Evolutionary conservation across 2,888 invertebrate genomes (phyloP).

Genomic region (Microchrysa polita): DNA sequence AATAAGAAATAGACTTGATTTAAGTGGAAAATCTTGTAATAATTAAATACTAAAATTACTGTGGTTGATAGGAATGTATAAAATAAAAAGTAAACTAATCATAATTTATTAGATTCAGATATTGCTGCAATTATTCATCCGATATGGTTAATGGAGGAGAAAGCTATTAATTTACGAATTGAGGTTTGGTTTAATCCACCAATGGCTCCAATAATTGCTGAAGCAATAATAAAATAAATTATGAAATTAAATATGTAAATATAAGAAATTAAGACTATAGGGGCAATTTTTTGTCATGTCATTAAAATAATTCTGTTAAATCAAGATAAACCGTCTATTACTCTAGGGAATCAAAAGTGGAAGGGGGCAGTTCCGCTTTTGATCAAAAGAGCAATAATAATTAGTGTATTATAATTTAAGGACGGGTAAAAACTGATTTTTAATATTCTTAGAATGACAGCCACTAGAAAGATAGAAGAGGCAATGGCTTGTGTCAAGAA

Average conservation of each 20-base stretch:
- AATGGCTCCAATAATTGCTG: constrained; percentile 66
- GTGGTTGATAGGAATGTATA: constrained; percentile 65
- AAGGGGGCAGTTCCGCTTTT: constrained; percentile 24
- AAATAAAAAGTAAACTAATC: constrained; percentile 65
- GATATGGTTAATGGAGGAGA: constrained; percentile 73
- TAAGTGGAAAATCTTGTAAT: constrained; percentile 66
- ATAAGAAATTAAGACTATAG: constrained; percentile 68
- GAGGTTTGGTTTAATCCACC: constrained; percentile 68
- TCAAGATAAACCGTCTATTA: constrained; percentile 69
- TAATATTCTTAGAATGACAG: constrained; percentile 53
- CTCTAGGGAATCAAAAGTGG: constrained; percentile 18
- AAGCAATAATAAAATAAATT: constrained; percentile 65
- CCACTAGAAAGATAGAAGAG: neutral
- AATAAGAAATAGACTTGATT: constrained; percentile 66
- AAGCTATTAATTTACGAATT: constrained; percentile 70
- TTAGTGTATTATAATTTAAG: neutral
- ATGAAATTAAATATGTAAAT: constrained; percentile 63
- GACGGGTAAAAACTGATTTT: constrained; percentile 70
- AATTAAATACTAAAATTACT: constrained; percentile 66
- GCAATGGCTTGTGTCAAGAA: constrained; percentile 7
- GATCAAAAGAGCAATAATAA: constrained; percentile 54
- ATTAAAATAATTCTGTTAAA: constrained; percentile 68
- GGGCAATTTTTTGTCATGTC: constrained; percentile 74
- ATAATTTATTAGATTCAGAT: constrained; percentile 65
- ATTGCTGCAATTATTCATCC: constrained; percentile 68